Evolutionary conservation across 1,140 invertebrate species (phyloP).

Genomic region (Leptinotarsa undecemlineata): DNA sequence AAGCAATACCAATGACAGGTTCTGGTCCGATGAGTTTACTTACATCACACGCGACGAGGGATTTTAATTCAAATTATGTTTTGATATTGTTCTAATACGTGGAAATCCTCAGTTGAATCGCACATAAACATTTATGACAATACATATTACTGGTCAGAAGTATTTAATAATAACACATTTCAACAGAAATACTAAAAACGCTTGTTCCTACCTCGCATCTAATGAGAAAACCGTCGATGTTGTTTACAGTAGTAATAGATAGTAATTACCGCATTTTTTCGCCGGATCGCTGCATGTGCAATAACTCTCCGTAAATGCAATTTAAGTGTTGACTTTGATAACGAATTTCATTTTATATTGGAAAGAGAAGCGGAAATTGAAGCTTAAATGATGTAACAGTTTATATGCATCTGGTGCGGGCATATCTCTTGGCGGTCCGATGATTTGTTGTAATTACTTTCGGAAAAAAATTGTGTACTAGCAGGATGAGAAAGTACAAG

Average conservation of each 20-base stretch:
- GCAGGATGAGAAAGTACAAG: too few species aligned
- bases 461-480: too few species aligned
- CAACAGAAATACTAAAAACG: not conserved
- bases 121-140: too few species aligned
- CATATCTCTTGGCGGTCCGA: not conserved
- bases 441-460: not conserved
- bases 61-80: too few species aligned
- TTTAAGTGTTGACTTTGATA: constrained; percentile 10
- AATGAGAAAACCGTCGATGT: not conserved
- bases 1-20: too few species aligned
- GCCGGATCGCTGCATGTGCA: constrained; percentile 1
- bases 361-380: constrained; percentile 17
- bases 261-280: constrained; percentile 5
- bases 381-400: constrained; percentile 19
- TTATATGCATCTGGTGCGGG: not conserved
- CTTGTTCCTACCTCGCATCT: not conserved
- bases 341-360: constrained; percentile 10
- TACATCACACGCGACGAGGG: too few species aligned
- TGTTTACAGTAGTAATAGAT: constrained; percentile 8
- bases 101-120: too few species aligned
- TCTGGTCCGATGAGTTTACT: too few species aligned
- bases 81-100: too few species aligned
- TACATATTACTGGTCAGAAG: too few species aligned
- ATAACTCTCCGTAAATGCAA: constrained; percentile 5
- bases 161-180: too few species aligned